These are phyloP conservation scores for Dolichomitus sp. DNA, from an alignment of 2,888 invertebrate genomes.

Conservation along the genomic window DNA sequence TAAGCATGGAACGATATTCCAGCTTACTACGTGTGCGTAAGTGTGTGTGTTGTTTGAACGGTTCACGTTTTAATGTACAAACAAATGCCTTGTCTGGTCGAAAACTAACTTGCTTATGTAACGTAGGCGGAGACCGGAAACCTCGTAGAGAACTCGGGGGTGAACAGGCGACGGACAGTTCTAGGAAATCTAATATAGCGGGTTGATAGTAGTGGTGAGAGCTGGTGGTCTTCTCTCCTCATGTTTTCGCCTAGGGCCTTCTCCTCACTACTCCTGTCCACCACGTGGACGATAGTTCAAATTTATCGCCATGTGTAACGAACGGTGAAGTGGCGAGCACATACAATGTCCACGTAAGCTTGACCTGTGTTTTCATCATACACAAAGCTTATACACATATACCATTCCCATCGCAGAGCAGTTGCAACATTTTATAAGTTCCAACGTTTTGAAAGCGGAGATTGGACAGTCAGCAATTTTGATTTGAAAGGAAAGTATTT, in stretches of 20 bases:
- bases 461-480: background rate
- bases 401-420: background rate
- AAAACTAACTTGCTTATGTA: constrained; percentile 40
- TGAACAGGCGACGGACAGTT: constrained; percentile 27
- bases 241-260: background rate
- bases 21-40: background rate
- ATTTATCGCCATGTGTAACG: constrained; percentile 30
- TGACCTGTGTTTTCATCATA: background rate
- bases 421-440: background rate
- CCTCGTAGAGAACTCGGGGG: constrained; percentile 3
- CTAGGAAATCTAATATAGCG: constrained; percentile 36
- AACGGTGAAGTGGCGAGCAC: background rate
- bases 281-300: constrained; percentile 31
- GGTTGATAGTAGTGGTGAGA: constrained; percentile 15
- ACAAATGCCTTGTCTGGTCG: constrained; percentile 13
- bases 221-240: constrained; percentile 24
- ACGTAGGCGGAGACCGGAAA: constrained; percentile 21
- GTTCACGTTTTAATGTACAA: constrained; percentile 31
- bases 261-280: background rate
- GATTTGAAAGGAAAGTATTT: background rate
- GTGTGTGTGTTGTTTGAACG: constrained; percentile 23
- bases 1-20: constrained; percentile 9
- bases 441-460: background rate
- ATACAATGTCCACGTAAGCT: background rate
- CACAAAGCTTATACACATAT: background rate